Evolutionary conservation across 2,888 invertebrate genomes (phyloP).

Genomic region (Camptogramma bilineatum): DNA sequence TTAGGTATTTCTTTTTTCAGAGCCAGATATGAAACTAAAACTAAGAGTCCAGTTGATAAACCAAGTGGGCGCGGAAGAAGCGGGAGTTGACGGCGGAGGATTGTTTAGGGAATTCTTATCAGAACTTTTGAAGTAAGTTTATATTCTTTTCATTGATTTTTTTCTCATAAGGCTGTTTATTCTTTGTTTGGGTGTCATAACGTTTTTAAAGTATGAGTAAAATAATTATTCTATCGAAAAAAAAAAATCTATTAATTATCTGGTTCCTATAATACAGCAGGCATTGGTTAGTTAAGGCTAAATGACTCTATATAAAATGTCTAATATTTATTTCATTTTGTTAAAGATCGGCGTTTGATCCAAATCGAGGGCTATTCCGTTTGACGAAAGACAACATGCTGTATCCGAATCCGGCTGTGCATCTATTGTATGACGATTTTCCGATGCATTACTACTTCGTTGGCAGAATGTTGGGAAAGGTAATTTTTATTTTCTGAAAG

Average conservation of each 20-base stretch:
- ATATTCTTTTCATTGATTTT: neutral
- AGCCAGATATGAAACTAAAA: slow-evolving; percentile 93
- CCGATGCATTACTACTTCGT: slow-evolving; percentile 97
- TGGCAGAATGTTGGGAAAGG: slow-evolving; percentile 97
- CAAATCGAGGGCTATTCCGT: slow-evolving; percentile 96
- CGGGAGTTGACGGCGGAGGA: slow-evolving; percentile 99
- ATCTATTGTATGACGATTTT: slow-evolving; percentile 93
- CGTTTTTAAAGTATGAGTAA: too few species aligned
- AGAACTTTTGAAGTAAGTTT: slow-evolving; percentile 91
- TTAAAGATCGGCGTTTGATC: slow-evolving; percentile 94
- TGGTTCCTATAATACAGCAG: too few species aligned
- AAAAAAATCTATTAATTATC: too few species aligned
- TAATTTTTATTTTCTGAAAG: slow-evolving; percentile 52
- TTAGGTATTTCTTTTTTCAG: slow-evolving; percentile 82
- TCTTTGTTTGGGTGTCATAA: too few species aligned
- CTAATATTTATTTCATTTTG: neutral
- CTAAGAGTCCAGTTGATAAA: slow-evolving; percentile 96
- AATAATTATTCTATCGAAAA: too few species aligned
- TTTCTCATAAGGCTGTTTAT: too few species aligned
- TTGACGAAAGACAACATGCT: slow-evolving; percentile 96
- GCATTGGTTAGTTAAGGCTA: too few species aligned
- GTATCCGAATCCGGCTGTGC: slow-evolving; percentile 98
- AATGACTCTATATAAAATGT: too few species aligned
- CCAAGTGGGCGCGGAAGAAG: slow-evolving; percentile 95
- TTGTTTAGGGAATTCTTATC: slow-evolving; percentile 97